phyloP scores from a whole-genome alignment of 2,113 vertebrate genomes.

The Panurus biarmicus region DNA sequence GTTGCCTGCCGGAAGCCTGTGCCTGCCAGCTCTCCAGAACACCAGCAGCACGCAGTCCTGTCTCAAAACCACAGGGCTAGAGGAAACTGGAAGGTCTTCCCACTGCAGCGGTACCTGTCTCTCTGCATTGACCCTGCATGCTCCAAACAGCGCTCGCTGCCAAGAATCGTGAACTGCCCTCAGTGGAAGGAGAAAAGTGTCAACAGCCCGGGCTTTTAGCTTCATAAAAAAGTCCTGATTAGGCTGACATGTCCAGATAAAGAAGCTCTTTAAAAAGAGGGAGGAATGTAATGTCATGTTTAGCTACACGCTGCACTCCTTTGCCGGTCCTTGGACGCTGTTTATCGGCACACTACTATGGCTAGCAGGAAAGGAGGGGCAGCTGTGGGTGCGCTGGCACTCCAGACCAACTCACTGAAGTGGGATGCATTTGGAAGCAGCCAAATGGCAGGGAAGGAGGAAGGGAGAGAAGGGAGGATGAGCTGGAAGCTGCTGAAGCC shows the following conservation, averaged over 20 bases:
- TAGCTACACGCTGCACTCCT: not conserved
- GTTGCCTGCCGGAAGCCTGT: conserved; percentile 53
- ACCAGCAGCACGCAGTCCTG: not conserved
- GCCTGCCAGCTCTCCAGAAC: not conserved
- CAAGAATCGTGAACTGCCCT: not conserved
- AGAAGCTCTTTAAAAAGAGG: not conserved
- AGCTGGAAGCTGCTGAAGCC: conserved; percentile 11
- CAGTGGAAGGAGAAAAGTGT: not conserved
- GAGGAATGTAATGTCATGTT: not conserved
- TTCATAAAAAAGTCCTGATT: not conserved
- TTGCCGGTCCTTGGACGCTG: not conserved
- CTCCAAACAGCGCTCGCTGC: not conserved
- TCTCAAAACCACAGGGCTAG: not conserved
- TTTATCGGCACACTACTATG: not conserved
- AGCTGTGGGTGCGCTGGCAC: not conserved
- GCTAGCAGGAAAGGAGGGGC: not conserved
- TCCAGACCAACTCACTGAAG: not conserved
- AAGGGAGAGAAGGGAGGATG: not conserved
- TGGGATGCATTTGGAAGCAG: not conserved
- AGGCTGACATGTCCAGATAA: not conserved
- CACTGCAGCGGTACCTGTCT: not conserved
- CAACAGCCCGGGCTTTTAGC: not conserved
- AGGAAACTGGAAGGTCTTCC: conserved; percentile 26
- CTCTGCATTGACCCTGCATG: not conserved
- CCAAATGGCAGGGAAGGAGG: not conserved